Percentiles rank a stretch among this genome's conserved stretches.
These are phyloP conservation scores for Microdon myrmicae DNA, from an alignment of 2,888 invertebrate genomes.

Conservation along the genomic window DNA sequence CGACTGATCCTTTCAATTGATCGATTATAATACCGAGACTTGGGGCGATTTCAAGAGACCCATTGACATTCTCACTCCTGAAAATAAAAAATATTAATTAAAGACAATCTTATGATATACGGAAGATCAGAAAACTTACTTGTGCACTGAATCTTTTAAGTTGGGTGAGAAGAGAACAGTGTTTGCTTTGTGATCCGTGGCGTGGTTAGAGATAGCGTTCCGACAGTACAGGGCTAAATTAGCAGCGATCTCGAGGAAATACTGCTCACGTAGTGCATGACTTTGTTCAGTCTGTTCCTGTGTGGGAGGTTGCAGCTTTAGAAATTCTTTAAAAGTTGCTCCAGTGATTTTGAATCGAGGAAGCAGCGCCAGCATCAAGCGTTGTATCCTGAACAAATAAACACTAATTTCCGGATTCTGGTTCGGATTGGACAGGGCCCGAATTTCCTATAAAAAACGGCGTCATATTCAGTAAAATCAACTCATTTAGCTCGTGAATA, in stretches of 20 bases:
- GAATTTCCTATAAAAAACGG: conserved; percentile 60
- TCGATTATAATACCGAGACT: conserved; percentile 70
- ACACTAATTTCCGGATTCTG: conserved; percentile 69
- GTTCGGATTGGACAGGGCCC: conserved; percentile 58
- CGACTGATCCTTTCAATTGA: conserved; percentile 70
- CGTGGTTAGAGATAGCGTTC: conserved; percentile 72
- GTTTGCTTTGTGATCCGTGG: conserved; percentile 69
- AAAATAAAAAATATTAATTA: conserved; percentile 4
- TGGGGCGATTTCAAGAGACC: conserved; percentile 63
- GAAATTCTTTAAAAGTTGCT: conserved; percentile 59
- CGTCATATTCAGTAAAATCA: background rate
- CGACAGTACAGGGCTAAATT: conserved; percentile 79
- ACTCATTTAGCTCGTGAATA: background rate
- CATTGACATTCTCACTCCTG: conserved; percentile 53
- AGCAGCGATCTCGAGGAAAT: conserved; percentile 73
- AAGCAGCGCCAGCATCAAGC: conserved; percentile 79
- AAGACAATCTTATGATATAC: background rate
- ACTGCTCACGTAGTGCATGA: conserved; percentile 66
- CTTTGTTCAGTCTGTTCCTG: conserved; percentile 56
- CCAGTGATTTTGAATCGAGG: conserved; percentile 74
- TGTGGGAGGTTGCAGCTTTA: conserved; percentile 57
- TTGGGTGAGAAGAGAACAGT: conserved; percentile 70
- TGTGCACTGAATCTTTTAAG: conserved; percentile 63
- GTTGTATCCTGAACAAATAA: conserved; percentile 76
- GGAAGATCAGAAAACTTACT: conserved; percentile 41